A percentile compares a stretch with the other conserved stretches of the same genome.
phyloP scores from a whole-genome alignment of 2,888 invertebrate genomes.

The Lepas anatifera region DNA sequence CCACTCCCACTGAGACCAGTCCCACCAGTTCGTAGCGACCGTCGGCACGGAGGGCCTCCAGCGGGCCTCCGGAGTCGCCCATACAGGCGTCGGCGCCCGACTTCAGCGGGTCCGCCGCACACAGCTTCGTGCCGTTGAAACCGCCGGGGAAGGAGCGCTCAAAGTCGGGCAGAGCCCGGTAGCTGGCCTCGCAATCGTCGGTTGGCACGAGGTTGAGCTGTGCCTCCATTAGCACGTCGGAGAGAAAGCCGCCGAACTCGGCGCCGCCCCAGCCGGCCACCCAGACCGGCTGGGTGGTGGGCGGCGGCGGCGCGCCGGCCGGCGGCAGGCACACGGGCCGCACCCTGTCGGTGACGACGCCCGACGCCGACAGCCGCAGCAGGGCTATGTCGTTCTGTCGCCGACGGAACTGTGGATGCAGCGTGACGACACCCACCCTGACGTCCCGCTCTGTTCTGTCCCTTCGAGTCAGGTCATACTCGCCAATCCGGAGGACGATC shows the following conservation, averaged over 20 bases:
- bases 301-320: background rate
- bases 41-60: background rate
- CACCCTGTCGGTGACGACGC: background rate
- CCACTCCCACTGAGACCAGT: background rate
- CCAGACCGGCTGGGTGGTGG: background rate
- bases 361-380: background rate
- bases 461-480: background rate
- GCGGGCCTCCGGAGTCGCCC: slow-evolving; percentile 1
- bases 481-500: background rate
- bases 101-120: background rate
- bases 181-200: background rate
- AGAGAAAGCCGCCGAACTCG: background rate
- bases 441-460: background rate
- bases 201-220: background rate
- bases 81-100: background rate
- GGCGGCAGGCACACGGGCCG: background rate
- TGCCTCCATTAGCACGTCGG: background rate
- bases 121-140: background rate
- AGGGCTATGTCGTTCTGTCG: background rate
- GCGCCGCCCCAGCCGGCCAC: slow-evolving; percentile 1
- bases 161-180: background rate
- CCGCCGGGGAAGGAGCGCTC: background rate
- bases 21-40: background rate
- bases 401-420: background rate
- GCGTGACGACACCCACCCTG: background rate